Conservation (phyloP, 2,888 invertebrate species). For the Drosophila rubida region DNA sequence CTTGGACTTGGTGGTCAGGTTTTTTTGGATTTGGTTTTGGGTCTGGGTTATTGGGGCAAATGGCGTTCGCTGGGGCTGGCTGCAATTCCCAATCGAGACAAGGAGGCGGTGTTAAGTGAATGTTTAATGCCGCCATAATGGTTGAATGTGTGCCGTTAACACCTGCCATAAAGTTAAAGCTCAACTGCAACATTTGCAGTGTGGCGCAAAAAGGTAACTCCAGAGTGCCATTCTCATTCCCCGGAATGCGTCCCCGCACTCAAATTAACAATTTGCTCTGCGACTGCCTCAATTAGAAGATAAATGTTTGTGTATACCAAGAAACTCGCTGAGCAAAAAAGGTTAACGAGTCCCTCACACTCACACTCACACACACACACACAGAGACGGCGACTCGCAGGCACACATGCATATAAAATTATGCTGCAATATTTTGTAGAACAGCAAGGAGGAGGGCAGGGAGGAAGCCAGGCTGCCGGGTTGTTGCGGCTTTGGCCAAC, state of each 20-base stretch:
- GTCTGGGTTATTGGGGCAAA: constrained; percentile 33
- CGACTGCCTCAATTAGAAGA: constrained; percentile 70
- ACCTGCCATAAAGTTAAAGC: constrained; percentile 73
- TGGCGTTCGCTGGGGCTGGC: constrained; percentile 16
- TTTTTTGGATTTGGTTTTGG: background rate
- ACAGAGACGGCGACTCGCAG: background rate
- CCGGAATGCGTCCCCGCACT: constrained; percentile 48
- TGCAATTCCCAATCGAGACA: constrained; percentile 52
- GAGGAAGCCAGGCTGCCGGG: constrained; percentile 14
- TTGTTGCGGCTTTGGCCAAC: constrained; percentile 68
- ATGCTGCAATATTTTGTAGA: constrained; percentile 68
- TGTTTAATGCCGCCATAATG: constrained; percentile 60
- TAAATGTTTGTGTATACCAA: constrained; percentile 64
- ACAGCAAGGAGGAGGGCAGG: background rate
- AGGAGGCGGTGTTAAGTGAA: constrained; percentile 52
- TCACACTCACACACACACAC: constrained; percentile 26
- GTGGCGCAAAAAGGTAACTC: constrained; percentile 11
- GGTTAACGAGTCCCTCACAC: constrained; percentile 63
- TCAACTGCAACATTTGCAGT: constrained; percentile 57
- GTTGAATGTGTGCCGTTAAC: constrained; percentile 61
- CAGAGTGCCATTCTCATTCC: constrained; percentile 17
- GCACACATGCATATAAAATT: constrained; percentile 52
- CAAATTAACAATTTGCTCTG: constrained; percentile 59
- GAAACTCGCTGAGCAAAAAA: constrained; percentile 53
- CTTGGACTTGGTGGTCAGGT: background rate